Conservation (phyloP, 2,888 invertebrate genomes). For the Xanthorhoe designata region DNA sequence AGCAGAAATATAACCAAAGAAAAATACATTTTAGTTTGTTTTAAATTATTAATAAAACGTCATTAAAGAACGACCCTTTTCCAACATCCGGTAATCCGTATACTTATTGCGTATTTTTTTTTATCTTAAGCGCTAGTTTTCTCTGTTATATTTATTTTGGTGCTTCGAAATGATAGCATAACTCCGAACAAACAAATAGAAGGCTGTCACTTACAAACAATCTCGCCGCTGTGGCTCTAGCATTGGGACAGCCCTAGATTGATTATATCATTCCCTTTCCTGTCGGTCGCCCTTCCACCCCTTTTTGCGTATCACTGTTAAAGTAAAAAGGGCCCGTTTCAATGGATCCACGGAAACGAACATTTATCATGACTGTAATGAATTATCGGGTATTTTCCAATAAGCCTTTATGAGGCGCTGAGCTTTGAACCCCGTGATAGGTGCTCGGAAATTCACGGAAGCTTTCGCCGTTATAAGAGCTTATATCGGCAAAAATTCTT, state of each 20-base stretch:
- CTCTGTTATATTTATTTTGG: background rate
- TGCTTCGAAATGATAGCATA: background rate
- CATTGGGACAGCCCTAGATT: conserved; percentile 72
- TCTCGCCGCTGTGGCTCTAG: conserved; percentile 60
- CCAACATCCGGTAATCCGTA: no score
- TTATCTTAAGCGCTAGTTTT: background rate
- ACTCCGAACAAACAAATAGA: conserved; percentile 13
- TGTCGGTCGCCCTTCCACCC: conserved; percentile 72
- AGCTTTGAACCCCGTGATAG: conserved; percentile 27
- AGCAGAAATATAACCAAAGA: background rate
- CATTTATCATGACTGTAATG: conserved; percentile 83
- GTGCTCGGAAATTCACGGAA: conserved; percentile 16
- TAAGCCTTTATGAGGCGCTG: conserved; percentile 57
- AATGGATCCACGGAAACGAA: conserved; percentile 74
- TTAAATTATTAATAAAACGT: no score
- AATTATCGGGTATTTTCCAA: conserved; percentile 81
- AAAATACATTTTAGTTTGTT: no score
- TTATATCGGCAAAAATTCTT: background rate
- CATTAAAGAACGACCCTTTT: no score
- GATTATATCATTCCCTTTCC: conserved; percentile 80
- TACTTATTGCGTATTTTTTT: background rate
- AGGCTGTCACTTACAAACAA: conserved; percentile 40
- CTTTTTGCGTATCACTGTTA: conserved; percentile 83
- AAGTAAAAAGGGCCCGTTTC: conserved; percentile 81
- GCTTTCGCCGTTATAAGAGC: conserved; percentile 8